Conservation (phyloP, 2,888 invertebrate genomes). For the Patella pellucida region DNA sequence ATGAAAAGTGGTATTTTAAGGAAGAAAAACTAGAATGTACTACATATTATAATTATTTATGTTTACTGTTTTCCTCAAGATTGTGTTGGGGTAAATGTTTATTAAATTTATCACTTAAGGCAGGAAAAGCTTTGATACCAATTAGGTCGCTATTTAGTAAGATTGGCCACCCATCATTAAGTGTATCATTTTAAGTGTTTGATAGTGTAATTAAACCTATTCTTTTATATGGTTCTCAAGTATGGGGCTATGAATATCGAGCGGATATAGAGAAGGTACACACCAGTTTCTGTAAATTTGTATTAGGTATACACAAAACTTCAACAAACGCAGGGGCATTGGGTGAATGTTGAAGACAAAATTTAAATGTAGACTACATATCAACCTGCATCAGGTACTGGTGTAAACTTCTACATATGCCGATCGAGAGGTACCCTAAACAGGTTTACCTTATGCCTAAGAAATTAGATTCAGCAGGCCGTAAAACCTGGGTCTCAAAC, state of each 20-base stretch:
- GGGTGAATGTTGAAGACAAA: background rate
- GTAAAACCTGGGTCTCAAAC: background rate
- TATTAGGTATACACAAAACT: background rate
- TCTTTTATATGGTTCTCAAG: background rate
- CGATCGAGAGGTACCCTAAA: background rate
- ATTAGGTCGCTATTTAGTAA: background rate
- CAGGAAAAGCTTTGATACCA: background rate
- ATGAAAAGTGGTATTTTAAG: background rate
- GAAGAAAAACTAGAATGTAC: background rate
- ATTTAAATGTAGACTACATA: background rate
- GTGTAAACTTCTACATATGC: background rate
- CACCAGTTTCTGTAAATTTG: background rate
- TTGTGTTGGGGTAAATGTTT: background rate
- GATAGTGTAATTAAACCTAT: no score
- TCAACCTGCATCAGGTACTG: background rate
- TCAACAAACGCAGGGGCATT: background rate
- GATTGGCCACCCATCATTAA: background rate
- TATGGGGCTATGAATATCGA: conserved; percentile 1
- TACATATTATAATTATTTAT: background rate
- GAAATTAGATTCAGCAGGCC: background rate
- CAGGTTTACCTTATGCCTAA: background rate
- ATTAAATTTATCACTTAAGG: background rate
- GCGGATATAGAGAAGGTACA: background rate
- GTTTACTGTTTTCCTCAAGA: background rate
- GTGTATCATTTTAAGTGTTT: background rate